These are phyloP conservation scores for Microplitis deprimator DNA, from an alignment of 2,888 invertebrate species.

Conservation along the genomic window DNA sequence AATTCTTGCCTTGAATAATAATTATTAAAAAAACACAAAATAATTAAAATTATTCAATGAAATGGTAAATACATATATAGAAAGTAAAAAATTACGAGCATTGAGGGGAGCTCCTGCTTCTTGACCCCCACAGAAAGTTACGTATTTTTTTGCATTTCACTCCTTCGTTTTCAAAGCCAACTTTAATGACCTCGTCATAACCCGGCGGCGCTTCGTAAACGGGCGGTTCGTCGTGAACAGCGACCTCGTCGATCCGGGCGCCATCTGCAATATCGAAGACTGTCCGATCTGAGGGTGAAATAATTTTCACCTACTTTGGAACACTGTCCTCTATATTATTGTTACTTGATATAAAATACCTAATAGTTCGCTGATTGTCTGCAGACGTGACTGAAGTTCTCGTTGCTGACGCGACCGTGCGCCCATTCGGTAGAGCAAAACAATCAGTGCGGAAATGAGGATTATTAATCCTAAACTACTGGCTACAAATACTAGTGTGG, in stretches of 20 bases:
- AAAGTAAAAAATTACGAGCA: constrained; percentile 58
- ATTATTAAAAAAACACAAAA: not conserved
- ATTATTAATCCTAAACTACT: constrained; percentile 77
- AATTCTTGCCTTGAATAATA: constrained; percentile 49
- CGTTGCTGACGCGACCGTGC: constrained; percentile 76
- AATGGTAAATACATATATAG: not conserved
- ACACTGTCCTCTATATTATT: constrained; percentile 1
- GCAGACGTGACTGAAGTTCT: constrained; percentile 78
- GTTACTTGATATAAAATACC: constrained; percentile 69
- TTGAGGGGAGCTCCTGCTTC: constrained; percentile 58
- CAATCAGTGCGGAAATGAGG: constrained; percentile 77
- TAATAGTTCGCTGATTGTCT: constrained; percentile 79
- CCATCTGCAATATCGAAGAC: constrained; percentile 70
- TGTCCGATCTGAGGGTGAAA: constrained; percentile 55
- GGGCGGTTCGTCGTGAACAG: constrained; percentile 77
- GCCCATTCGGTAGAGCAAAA: constrained; percentile 78
- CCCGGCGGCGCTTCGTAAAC: constrained; percentile 82
- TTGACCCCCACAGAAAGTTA: constrained; percentile 44
- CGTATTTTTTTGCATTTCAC: constrained; percentile 57
- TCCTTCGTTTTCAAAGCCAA: constrained; percentile 72
- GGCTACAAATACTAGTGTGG: constrained; percentile 77
- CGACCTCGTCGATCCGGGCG: constrained; percentile 72
- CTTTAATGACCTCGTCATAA: constrained; percentile 79
- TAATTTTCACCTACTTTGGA: constrained; percentile 26
- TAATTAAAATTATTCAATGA: not conserved